Conservation (phyloP, 1,140 invertebrate genomes). For the Conus betulinus region DNA sequence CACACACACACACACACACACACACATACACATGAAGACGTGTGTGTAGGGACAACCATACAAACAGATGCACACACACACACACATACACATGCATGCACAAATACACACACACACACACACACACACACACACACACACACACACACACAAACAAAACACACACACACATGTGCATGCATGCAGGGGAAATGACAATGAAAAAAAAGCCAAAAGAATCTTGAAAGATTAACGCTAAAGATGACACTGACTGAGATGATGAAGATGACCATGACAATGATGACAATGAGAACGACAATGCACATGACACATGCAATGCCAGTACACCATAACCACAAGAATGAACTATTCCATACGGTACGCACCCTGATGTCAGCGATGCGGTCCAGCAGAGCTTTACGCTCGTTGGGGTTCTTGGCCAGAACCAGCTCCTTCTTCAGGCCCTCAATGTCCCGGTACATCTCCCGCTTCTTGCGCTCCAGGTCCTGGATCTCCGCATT, state of each 20-base stretch:
- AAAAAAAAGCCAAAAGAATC: no score
- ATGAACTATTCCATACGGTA: background rate
- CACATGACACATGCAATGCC: no score
- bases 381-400: slow-evolving; percentile 65
- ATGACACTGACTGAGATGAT: background rate
- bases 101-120: background rate
- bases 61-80: no score
- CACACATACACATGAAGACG: no score
- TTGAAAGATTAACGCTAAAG: no score
- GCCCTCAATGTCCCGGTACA: slow-evolving; percentile 63
- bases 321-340: no score
- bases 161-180: background rate
- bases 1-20: no score
- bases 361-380: slow-evolving; percentile 59
- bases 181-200: background rate
- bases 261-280: background rate
- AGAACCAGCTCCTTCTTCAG: slow-evolving; percentile 63
- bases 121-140: background rate
- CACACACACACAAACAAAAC: background rate
- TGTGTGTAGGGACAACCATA: no score
- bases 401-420: slow-evolving; percentile 62
- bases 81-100: background rate
- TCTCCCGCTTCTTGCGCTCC: slow-evolving; percentile 62
- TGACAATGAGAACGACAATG: background rate
- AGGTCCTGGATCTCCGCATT: slow-evolving; percentile 66